These are phyloP conservation scores for Heteromurus nitidus DNA, from an alignment of 2,888 invertebrate species.

Conservation along the genomic window DNA sequence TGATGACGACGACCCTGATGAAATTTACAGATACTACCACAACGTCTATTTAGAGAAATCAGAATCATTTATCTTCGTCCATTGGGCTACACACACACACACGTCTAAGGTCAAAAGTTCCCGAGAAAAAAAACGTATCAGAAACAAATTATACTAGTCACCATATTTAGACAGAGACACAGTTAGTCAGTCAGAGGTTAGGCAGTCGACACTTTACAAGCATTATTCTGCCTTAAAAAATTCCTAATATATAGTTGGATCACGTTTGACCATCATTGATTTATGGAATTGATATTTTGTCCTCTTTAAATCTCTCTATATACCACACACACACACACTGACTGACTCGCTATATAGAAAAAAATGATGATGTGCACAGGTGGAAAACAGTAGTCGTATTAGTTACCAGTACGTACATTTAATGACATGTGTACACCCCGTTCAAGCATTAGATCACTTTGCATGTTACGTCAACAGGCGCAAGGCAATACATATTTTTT, in stretches of 20 bases:
- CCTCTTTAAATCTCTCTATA: no score
- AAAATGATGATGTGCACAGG: no score
- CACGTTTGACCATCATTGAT: slow-evolving; percentile 30
- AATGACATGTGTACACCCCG: no score
- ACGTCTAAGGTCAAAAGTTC: slow-evolving; percentile 37
- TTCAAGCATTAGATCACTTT: no score
- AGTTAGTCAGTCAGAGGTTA: slow-evolving; percentile 7
- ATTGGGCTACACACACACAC: background rate
- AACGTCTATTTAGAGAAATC: slow-evolving; percentile 40
- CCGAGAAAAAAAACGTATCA: slow-evolving; percentile 26
- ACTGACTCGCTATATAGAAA: no score
- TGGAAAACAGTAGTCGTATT: no score
- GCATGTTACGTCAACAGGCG: no score
- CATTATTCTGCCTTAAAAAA: background rate
- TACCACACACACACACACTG: no score
- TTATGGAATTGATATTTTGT: slow-evolving; percentile 26
- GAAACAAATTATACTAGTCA: slow-evolving; percentile 15
- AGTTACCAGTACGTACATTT: no score
- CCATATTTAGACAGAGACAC: slow-evolving; percentile 23
- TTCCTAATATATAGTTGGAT: slow-evolving; percentile 4
- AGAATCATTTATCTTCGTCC: slow-evolving; percentile 42
- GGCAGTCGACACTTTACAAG: background rate
- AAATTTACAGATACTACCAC: background rate
- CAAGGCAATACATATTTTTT: no score
- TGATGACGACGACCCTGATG: slow-evolving; percentile 13